These are phyloP conservation scores for Malachius bipustulatus DNA, from an alignment of 2,888 invertebrate species.

Conservation along the genomic window DNA sequence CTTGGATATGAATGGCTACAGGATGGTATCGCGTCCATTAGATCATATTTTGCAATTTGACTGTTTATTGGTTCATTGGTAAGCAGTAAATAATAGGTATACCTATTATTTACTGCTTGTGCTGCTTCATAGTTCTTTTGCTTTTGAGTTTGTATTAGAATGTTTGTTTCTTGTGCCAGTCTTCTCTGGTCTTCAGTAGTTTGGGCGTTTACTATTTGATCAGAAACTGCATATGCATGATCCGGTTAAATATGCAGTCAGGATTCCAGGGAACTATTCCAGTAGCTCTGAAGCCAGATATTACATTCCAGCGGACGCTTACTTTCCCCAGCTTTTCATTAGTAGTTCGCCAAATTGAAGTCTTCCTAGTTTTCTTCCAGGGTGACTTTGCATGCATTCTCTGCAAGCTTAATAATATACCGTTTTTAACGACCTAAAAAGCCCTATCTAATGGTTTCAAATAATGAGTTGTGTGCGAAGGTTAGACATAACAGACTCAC, in stretches of 20 bases:
- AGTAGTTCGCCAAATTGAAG: constrained; percentile 13
- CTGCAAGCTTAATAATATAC: constrained; percentile 13
- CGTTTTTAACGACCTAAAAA: constrained; percentile 2
- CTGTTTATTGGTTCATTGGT: not conserved
- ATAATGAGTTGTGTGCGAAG: constrained; percentile 1
- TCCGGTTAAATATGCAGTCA: constrained; percentile 13
- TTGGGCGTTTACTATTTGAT: constrained; percentile 11
- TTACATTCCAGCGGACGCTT: constrained; percentile 14
- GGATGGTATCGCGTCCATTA: constrained; percentile 9
- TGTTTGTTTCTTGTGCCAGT: constrained; percentile 4
- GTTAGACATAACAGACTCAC: not conserved
- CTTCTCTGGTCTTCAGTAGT: constrained; percentile 10
- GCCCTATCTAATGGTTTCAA: constrained; percentile 1
- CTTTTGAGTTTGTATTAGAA: constrained; percentile 3
- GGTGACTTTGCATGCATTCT: constrained; percentile 11
- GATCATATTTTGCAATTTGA: constrained; percentile 3
- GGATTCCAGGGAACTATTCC: constrained; percentile 13
- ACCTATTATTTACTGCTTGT: not conserved
- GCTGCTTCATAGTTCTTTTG: not conserved
- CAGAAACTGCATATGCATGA: constrained; percentile 14
- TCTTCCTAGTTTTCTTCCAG: constrained; percentile 12
- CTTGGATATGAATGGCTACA: constrained; percentile 10
- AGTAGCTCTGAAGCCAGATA: constrained; percentile 14
- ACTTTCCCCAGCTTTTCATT: constrained; percentile 13
- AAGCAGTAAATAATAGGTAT: too few relatives aligned